Conservation (phyloP, 2,797 vertebrate species). For the Prionace glauca region DNA sequence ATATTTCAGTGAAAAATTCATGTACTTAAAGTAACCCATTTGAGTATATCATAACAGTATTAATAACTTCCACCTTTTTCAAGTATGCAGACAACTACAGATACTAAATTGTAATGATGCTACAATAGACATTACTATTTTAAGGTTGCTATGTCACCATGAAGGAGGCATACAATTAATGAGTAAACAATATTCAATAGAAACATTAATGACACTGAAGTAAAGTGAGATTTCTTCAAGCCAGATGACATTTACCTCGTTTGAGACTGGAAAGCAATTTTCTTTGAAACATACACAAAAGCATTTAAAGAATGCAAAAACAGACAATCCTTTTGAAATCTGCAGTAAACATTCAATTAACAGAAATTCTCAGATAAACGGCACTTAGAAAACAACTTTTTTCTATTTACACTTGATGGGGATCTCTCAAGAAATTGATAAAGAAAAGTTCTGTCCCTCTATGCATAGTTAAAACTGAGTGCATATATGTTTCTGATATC, state of each 20-base stretch:
- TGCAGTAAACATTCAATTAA: slow-evolving; percentile 29
- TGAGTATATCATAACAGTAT: not conserved
- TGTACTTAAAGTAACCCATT: slow-evolving; percentile 4
- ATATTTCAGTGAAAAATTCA: not conserved
- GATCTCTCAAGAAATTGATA: not conserved
- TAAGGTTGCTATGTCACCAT: not conserved
- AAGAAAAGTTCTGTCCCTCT: slow-evolving; percentile 12
- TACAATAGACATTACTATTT: slow-evolving; percentile 23
- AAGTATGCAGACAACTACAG: not conserved
- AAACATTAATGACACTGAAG: not conserved
- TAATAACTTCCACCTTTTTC: not conserved
- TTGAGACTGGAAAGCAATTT: slow-evolving; percentile 21
- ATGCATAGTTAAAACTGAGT: slow-evolving; percentile 28
- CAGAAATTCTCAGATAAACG: slow-evolving; percentile 5
- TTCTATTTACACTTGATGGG: slow-evolving; percentile 18
- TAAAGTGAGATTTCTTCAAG: slow-evolving; percentile 26
- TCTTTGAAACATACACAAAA: slow-evolving; percentile 20
- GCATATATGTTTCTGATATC: slow-evolving; percentile 24
- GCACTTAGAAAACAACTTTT: not conserved
- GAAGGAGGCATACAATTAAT: slow-evolving; percentile 18
- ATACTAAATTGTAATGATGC: slow-evolving; percentile 5
- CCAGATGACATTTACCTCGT: slow-evolving; percentile 16
- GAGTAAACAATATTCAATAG: slow-evolving; percentile 30
- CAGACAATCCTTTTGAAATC: slow-evolving; percentile 25
- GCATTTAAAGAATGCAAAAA: slow-evolving; percentile 30